Evolutionary conservation across 37 sponge, comb jelly and placozoan genomes (phyloP).

Genomic region (Ephydatia muelleri): DNA sequence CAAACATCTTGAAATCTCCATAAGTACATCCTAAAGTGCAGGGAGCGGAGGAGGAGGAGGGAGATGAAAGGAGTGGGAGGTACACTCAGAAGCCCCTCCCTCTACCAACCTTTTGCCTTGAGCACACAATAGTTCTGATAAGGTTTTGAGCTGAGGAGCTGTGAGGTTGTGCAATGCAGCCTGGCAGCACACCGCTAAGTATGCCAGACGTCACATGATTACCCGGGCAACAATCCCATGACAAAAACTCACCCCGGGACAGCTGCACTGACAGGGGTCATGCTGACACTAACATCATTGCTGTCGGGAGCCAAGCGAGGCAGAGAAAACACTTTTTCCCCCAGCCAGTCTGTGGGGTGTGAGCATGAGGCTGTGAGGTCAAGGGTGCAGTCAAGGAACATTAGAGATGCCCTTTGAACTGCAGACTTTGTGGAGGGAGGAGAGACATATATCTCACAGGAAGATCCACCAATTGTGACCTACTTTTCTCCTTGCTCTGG

Average conservation of each 20-base stretch:
- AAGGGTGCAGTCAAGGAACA: conserved; percentile 69
- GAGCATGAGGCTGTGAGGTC: conserved; percentile 50
- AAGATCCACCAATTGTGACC: background rate
- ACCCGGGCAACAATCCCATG: background rate
- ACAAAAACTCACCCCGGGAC: background rate
- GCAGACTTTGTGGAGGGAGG: no score
- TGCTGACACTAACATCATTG: conserved; percentile 60
- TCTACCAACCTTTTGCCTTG: conserved; percentile 46
- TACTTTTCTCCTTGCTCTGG: conserved; percentile 59
- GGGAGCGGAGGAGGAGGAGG: background rate
- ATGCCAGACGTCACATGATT: background rate
- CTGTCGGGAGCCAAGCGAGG: conserved; percentile 31
- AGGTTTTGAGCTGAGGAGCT: conserved; percentile 25
- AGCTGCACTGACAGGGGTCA: conserved; percentile 29
- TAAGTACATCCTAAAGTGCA: conserved; percentile 52
- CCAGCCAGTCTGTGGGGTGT: conserved; percentile 50
- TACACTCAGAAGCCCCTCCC: no score
- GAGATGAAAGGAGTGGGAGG: background rate
- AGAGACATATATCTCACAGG: no score
- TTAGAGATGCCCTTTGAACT: conserved; percentile 37
- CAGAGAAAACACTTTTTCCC: conserved; percentile 48
- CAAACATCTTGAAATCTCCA: conserved; percentile 60
- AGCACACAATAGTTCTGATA: conserved; percentile 38
- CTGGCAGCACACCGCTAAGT: background rate
- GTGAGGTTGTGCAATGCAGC: conserved; percentile 49